A percentile compares a stretch with the other conserved stretches of the same genome.
Evolutionary conservation across 2,888 invertebrate genomes (phyloP).

Genomic region (Nemoura dubitans): DNA sequence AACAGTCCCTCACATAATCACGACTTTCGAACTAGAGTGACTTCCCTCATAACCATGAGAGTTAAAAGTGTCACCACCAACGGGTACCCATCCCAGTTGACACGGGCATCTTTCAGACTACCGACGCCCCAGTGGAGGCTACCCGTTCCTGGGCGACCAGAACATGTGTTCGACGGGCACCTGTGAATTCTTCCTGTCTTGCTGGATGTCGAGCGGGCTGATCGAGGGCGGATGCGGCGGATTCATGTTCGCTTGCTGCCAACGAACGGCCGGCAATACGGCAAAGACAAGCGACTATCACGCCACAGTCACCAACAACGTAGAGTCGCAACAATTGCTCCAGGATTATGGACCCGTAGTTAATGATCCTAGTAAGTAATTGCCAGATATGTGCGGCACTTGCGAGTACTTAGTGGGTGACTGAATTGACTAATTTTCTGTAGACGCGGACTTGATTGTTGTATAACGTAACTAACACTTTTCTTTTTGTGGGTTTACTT

Average conservation of each 20-base stretch:
- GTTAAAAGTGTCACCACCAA: not conserved
- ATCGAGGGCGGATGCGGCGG: constrained; percentile 84
- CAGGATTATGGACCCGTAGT: constrained; percentile 74
- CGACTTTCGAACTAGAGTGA: too few species aligned
- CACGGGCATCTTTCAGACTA: constrained; percentile 24
- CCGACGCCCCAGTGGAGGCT: constrained; percentile 38
- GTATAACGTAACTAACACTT: too few species aligned
- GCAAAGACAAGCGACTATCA: constrained; percentile 54
- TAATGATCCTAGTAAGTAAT: constrained; percentile 80
- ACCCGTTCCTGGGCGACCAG: constrained; percentile 43
- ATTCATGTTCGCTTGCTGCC: constrained; percentile 87
- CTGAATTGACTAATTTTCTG: not conserved
- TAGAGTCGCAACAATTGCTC: not conserved
- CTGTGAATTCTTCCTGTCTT: constrained; percentile 91
- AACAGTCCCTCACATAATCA: too few species aligned
- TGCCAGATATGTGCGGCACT: constrained; percentile 42
- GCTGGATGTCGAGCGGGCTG: constrained; percentile 90
- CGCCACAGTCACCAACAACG: not conserved
- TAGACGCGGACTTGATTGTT: too few species aligned
- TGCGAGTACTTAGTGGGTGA: not conserved
- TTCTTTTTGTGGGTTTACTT: too few species aligned
- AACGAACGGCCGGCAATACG: constrained; percentile 63
- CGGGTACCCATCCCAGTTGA: not conserved
- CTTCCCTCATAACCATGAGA: too few species aligned
- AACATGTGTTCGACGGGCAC: constrained; percentile 74